Evolutionary conservation across 2,888 invertebrate genomes (phyloP).

Genomic region (Apocheima hispidaria): DNA sequence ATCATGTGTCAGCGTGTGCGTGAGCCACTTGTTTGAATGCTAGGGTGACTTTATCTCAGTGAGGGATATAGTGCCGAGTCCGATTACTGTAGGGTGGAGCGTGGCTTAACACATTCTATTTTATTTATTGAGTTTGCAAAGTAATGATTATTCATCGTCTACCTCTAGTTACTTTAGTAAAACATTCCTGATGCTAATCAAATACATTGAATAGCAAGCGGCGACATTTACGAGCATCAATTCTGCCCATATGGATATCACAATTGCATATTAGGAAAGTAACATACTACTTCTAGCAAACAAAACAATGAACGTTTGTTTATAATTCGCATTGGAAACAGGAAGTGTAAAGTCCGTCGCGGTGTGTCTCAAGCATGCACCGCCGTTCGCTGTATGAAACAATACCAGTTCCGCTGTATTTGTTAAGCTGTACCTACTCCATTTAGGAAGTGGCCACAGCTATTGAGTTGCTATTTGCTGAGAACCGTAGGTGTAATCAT

Average conservation of each 20-base stretch:
- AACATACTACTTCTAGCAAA: constrained; percentile 52
- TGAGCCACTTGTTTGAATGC: constrained; percentile 85
- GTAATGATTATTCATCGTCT: constrained; percentile 1
- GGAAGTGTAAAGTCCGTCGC: constrained; percentile 78
- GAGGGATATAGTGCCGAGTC: constrained; percentile 85
- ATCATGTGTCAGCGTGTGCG: constrained; percentile 77
- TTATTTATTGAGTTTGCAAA: constrained; percentile 58
- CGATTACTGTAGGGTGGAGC: constrained; percentile 77
- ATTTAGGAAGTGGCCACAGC: constrained; percentile 76
- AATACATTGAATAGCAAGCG: constrained; percentile 23
- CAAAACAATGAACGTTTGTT: constrained; percentile 77
- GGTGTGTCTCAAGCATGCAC: constrained; percentile 76
- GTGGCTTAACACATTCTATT: constrained; percentile 45
- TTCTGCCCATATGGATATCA: constrained; percentile 25
- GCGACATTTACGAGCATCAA: constrained; percentile 27
- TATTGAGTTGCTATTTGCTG: constrained; percentile 59
- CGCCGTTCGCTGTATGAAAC: constrained; percentile 80
- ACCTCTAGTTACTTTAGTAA: not conserved
- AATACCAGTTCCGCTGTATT: constrained; percentile 84
- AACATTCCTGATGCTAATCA: constrained; percentile 22
- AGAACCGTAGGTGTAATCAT: constrained; percentile 49
- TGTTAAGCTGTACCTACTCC: constrained; percentile 76
- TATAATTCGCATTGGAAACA: constrained; percentile 81
- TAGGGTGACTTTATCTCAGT: constrained; percentile 84
- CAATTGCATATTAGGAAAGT: constrained; percentile 38